Evolutionary conservation across 2,888 invertebrate genomes (phyloP).

Genomic region (Eucera pruinosa): DNA sequence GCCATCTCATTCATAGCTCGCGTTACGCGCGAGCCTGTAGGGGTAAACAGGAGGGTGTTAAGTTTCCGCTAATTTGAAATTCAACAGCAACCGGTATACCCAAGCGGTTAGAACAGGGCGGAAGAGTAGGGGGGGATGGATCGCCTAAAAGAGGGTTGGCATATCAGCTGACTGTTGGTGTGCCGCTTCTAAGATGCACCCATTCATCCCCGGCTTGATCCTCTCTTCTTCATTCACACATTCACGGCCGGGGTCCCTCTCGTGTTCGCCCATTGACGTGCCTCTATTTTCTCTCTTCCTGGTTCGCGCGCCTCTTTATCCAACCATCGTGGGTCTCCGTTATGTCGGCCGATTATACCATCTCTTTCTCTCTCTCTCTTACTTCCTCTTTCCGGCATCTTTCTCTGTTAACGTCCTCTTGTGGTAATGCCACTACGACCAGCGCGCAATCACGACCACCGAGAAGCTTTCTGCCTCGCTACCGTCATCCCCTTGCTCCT

Average conservation of each 20-base stretch:
- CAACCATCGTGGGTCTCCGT: conserved; percentile 47
- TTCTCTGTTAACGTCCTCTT: conserved; percentile 51
- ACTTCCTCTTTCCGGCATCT: conserved; percentile 14
- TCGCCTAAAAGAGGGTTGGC: conserved; percentile 51
- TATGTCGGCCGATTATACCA: conserved; percentile 47
- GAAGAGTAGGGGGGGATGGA: too few relatives aligned
- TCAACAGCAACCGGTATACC: conserved; percentile 67
- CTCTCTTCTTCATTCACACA: conserved; percentile 75
- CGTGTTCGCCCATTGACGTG: conserved; percentile 76
- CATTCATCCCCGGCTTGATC: conserved; percentile 70
- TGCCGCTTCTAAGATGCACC: conserved; percentile 74
- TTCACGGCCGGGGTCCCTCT: conserved; percentile 65
- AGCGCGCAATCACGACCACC: conserved; percentile 56
- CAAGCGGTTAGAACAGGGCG: too few relatives aligned
- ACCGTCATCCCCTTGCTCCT: conserved; percentile 27
- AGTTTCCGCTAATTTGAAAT: conserved; percentile 72
- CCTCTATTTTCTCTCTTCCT: conserved; percentile 64
- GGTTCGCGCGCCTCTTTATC: conserved; percentile 45
- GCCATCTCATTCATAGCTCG: background rate
- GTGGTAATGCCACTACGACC: conserved; percentile 56
- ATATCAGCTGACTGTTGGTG: conserved; percentile 73
- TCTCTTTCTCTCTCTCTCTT: conserved; percentile 47
- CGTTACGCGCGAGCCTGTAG: conserved; percentile 4
- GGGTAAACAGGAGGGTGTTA: conserved; percentile 20
- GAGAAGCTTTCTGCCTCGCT: conserved; percentile 26